Percentiles rank a stretch among this genome's conserved stretches.
These are phyloP conservation scores for Acrocyrtus sp. DNA, from an alignment of 2,888 invertebrate species.

Conservation along the genomic window DNA sequence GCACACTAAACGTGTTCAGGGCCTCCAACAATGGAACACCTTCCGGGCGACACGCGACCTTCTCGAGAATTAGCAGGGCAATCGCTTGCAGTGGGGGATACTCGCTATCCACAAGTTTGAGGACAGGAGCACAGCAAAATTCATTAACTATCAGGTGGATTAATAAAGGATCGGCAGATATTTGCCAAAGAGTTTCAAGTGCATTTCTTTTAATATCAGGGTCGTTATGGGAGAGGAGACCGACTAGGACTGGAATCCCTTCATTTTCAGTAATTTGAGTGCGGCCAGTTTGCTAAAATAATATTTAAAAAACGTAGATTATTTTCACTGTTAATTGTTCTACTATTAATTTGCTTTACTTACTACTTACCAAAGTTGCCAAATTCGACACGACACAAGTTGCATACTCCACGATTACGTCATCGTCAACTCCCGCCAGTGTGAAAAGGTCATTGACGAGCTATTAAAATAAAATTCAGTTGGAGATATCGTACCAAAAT, in stretches of 20 bases:
- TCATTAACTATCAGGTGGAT: conserved; percentile 33
- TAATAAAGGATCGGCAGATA: conserved; percentile 59
- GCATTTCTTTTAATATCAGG: conserved; percentile 58
- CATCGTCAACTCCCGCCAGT: conserved; percentile 44
- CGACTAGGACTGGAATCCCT: conserved; percentile 38
- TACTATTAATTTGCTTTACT: background rate
- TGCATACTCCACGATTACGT: conserved; percentile 56
- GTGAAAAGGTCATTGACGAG: conserved; percentile 43
- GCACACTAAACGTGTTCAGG: conserved; percentile 29
- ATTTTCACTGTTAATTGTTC: background rate
- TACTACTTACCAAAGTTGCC: conserved; percentile 43
- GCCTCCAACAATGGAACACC: conserved; percentile 50
- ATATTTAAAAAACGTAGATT: too few relatives aligned
- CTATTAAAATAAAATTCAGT: conserved; percentile 15
- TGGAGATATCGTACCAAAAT: too few relatives aligned
- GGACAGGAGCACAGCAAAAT: conserved; percentile 29
- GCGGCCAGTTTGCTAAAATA: conserved; percentile 55
- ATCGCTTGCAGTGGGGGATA: conserved; percentile 56
- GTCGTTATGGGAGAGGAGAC: conserved; percentile 42
- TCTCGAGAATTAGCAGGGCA: conserved; percentile 54
- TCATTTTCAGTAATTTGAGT: conserved; percentile 55
- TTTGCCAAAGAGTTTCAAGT: conserved; percentile 54
- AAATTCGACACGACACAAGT: conserved; percentile 44
- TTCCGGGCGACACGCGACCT: conserved; percentile 20
- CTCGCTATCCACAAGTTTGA: conserved; percentile 43